A percentile compares a stretch with the other conserved stretches of the same genome.
phyloP scores from a whole-genome alignment of 2,797 vertebrate species.

The Tamandua tetradactyla region DNA sequence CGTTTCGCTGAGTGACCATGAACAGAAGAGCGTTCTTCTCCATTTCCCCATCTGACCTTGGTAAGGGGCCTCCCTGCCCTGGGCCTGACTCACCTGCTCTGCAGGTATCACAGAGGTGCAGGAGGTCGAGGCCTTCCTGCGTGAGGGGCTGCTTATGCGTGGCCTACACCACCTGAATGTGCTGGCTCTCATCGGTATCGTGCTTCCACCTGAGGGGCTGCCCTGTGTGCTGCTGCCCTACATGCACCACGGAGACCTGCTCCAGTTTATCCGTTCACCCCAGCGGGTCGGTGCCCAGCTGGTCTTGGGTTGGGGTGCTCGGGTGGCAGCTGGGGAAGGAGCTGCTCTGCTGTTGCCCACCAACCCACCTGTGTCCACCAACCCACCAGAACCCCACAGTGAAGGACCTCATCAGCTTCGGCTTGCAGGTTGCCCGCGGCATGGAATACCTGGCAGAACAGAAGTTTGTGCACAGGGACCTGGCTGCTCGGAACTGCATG shows the following conservation, averaged over 20 bases:
- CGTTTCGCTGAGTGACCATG: neutral
- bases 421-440: slow-evolving; percentile 95
- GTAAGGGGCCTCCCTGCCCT: neutral
- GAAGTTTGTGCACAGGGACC: slow-evolving; percentile 98
- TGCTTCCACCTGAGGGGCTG: slow-evolving; percentile 91
- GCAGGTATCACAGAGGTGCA: slow-evolving; percentile 97
- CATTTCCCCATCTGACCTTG: neutral
- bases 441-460: slow-evolving; percentile 98
- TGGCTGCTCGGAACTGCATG: slow-evolving; percentile 99
- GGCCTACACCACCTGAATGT: slow-evolving; percentile 95
- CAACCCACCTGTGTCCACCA: neutral
- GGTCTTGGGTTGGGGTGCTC: neutral
- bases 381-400: slow-evolving; percentile 96
- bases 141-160: slow-evolving; percentile 97
- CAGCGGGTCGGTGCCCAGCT: slow-evolving; percentile 87
- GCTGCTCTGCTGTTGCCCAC: neutral
- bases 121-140: slow-evolving; percentile 97
- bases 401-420: slow-evolving; percentile 97
- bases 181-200: slow-evolving; percentile 94
- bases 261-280: slow-evolving; percentile 94
- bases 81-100: neutral
- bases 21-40: neutral
- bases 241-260: slow-evolving; percentile 97
- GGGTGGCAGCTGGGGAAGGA: neutral
- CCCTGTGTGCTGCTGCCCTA: slow-evolving; percentile 96